phyloP scores from a whole-genome alignment of 2,113 vertebrate genomes.

The Balaeniceps rex region DNA sequence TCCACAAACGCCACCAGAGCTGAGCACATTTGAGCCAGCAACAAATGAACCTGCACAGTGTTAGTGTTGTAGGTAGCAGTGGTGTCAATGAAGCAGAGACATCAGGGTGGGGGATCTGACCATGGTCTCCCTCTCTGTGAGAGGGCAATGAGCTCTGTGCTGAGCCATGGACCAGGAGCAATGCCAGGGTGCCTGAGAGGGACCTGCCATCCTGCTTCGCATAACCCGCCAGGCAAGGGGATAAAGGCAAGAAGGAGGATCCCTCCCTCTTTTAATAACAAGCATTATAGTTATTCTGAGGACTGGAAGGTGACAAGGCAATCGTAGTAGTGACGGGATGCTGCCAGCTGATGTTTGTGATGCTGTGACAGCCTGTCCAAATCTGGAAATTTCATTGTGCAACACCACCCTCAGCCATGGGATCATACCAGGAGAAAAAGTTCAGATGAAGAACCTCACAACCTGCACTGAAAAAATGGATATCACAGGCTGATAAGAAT shows the following conservation, averaged over 20 bases:
- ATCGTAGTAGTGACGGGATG: rapidly evolving
- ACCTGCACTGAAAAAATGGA: not conserved
- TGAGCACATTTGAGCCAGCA: not conserved
- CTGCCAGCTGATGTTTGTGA: not conserved
- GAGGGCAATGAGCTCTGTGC: rapidly evolving
- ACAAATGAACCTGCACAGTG: rapidly evolving
- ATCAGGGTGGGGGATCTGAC: not conserved
- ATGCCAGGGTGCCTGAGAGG: rapidly evolving
- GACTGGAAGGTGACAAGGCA: not conserved
- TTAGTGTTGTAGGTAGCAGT: not conserved
- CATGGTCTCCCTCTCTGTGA: not conserved
- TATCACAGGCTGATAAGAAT: not conserved
- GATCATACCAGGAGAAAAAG: not conserved
- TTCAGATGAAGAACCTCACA: not conserved
- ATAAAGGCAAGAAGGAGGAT: not conserved
- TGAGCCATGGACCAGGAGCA: not conserved
- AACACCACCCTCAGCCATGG: not conserved
- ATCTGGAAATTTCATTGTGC: not conserved
- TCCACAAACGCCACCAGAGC: not conserved
- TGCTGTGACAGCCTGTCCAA: not conserved
- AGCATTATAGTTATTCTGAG: not conserved
- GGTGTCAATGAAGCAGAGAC: not conserved
- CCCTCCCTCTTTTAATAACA: not conserved
- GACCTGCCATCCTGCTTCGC: not conserved
- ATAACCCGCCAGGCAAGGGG: not conserved